A percentile compares a stretch with the other conserved stretches of the same genome.
phyloP scores from a whole-genome alignment of 2,797 vertebrate species.

The Phrynocephalus vlangalii region DNA sequence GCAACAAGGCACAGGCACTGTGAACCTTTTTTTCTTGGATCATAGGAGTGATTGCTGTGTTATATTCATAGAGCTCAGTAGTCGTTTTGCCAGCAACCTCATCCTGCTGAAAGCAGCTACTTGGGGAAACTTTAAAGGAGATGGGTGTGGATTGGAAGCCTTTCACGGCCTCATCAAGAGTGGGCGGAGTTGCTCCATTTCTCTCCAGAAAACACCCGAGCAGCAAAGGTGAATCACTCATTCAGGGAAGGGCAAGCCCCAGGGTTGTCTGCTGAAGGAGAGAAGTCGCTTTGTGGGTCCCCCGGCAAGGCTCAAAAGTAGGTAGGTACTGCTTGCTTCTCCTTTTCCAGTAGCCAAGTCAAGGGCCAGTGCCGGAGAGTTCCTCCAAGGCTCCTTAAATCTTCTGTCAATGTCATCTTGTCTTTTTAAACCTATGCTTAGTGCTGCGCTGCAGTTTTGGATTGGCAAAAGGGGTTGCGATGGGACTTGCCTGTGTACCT shows the following conservation, averaged over 20 bases:
- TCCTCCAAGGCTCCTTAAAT: background rate
- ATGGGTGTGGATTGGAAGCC: slow-evolving; percentile 40
- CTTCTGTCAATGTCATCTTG: background rate
- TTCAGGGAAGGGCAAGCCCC: slow-evolving; percentile 37
- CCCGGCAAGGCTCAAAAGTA: background rate
- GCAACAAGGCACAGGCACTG: background rate
- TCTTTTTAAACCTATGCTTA: too few relatives aligned
- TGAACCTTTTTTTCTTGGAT: rapidly evolving
- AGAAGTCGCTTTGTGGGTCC: slow-evolving; percentile 16
- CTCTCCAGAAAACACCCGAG: slow-evolving; percentile 60
- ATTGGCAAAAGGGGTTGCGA: too few relatives aligned
- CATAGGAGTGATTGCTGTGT: background rate
- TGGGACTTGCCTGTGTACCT: too few relatives aligned
- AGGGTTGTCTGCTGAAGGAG: slow-evolving; percentile 10
- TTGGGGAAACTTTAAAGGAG: slow-evolving; percentile 13
- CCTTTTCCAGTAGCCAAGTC: slow-evolving; percentile 22
- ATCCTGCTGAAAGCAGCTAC: slow-evolving; percentile 24
- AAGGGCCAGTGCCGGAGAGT: slow-evolving; percentile 1
- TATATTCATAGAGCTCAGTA: slow-evolving; percentile 37
- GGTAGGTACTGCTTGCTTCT: slow-evolving; percentile 55
- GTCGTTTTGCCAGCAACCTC: slow-evolving; percentile 20
- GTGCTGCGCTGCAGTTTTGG: too few relatives aligned
- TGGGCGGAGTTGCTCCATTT: slow-evolving; percentile 57
- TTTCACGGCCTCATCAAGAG: slow-evolving; percentile 59
- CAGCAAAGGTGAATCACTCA: slow-evolving; percentile 61